phyloP scores from a whole-genome alignment of 2,888 invertebrate genomes.

The Metopia argyrocephala region DNA sequence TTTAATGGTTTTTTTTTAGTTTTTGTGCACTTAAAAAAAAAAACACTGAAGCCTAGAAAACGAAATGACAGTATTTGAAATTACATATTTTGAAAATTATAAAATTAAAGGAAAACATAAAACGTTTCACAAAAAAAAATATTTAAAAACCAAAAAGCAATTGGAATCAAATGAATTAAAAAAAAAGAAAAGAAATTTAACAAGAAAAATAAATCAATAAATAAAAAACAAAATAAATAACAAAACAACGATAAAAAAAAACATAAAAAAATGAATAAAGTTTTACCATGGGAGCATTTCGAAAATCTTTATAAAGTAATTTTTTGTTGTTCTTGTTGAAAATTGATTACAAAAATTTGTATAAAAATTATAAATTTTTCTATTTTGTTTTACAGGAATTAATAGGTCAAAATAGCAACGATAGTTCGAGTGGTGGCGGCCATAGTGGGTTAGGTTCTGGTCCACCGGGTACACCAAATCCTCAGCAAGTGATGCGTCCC shows the following conservation, averaged over 20 bases:
- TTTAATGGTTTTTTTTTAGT: conserved; percentile 35
- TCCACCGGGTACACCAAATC: conserved; percentile 82
- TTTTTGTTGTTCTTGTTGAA: neutral
- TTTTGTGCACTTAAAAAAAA: conserved; percentile 31
- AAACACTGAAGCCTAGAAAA: conserved; percentile 47
- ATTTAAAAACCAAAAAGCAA: neutral
- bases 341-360: neutral
- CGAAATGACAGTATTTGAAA: conserved; percentile 58
- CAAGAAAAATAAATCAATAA: conserved; percentile 36
- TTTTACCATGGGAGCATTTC: conserved; percentile 69
- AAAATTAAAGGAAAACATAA: conserved; percentile 30
- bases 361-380: neutral
- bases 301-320: conserved; percentile 69
- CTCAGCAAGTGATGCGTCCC: conserved; percentile 90
- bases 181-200: neutral
- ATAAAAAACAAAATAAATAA: conserved; percentile 32
- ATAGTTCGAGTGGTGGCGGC: conserved; percentile 86
- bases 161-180: neutral
- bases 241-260: conserved; percentile 24
- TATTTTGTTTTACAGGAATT: conserved; percentile 83
- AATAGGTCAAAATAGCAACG: conserved; percentile 91
- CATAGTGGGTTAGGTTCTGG: conserved; percentile 84
- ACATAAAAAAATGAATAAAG: conserved; percentile 64
- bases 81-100: conserved; percentile 40
- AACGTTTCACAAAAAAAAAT: neutral